Conservation (phyloP, 2,797 vertebrate genomes). For the Anniella stebbinsi region DNA sequence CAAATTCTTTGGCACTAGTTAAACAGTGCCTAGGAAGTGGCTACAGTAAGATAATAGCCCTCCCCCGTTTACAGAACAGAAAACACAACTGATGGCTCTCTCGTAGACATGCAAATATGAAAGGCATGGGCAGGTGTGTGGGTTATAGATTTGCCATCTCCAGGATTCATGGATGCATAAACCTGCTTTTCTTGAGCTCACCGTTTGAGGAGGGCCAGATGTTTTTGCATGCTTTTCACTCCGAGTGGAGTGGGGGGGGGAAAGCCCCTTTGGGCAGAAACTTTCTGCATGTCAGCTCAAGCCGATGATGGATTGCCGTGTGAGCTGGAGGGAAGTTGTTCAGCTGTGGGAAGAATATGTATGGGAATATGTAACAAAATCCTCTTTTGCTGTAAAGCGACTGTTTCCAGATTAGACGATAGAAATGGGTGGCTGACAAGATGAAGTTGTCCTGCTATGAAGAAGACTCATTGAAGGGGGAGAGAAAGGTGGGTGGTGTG, state of each 20-base stretch:
- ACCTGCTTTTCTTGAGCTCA: constrained; percentile 23
- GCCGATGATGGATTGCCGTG: constrained; percentile 43
- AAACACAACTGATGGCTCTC: not conserved
- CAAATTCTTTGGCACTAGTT: not conserved
- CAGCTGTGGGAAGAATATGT: constrained; percentile 38
- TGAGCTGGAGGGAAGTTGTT: constrained; percentile 37
- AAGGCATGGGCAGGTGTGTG: constrained; percentile 35
- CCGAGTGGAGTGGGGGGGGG: not conserved
- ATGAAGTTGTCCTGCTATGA: not conserved
- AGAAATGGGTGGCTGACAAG: not conserved
- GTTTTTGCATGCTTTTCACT: constrained; percentile 27
- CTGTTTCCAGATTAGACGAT: constrained; percentile 7
- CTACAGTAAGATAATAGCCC: not conserved
- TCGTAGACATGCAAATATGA: constrained; percentile 9
- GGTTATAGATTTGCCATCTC: not conserved
- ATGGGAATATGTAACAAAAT: constrained; percentile 35
- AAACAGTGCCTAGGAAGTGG: constrained; percentile 2
- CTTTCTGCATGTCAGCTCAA: constrained; percentile 41
- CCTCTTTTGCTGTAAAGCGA: constrained; percentile 10
- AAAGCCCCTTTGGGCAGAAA: constrained; percentile 41
- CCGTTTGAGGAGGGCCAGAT: constrained; percentile 32
- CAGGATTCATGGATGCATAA: constrained; percentile 14
- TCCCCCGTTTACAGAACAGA: constrained; percentile 8
- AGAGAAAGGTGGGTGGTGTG: not conserved
- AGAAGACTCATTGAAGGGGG: not conserved